A percentile compares a stretch with the other conserved stretches of the same genome.
These are phyloP conservation scores for Zaprionus ghesquierei DNA, from an alignment of 1,140 invertebrate species.

Conservation along the genomic window DNA sequence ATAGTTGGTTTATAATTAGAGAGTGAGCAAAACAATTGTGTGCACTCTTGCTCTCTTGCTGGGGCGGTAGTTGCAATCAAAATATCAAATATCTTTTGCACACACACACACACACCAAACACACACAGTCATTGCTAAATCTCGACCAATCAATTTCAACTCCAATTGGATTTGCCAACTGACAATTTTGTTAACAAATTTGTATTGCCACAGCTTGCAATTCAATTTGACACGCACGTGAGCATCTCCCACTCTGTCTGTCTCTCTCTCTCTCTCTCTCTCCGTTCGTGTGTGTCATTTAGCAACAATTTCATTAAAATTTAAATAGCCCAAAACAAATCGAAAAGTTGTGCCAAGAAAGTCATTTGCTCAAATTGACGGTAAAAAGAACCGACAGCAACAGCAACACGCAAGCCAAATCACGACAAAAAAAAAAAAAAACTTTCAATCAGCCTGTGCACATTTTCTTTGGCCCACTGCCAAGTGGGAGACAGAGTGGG, in stretches of 20 bases:
- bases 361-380: constrained; percentile 51
- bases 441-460: constrained; percentile 40
- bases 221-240: constrained; percentile 39
- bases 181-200: constrained; percentile 29
- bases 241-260: constrained; percentile 2
- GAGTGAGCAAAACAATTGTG: neutral
- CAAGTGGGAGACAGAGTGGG: constrained; percentile 6
- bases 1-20: constrained; percentile 47
- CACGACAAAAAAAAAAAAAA: constrained; percentile 6
- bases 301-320: constrained; percentile 48
- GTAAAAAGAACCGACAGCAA: neutral
- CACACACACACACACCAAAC: no score
- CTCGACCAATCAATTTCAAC: constrained; percentile 22
- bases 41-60: neutral
- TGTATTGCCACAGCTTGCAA: constrained; percentile 4
- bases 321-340: constrained; percentile 45
- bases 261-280: neutral
- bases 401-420: constrained; percentile 38
- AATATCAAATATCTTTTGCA: neutral
- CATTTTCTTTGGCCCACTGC: constrained; percentile 26
- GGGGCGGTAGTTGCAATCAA: neutral
- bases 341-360: constrained; percentile 47
- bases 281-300: constrained; percentile 25
- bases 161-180: constrained; percentile 23
- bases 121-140: no score